These are phyloP conservation scores for Aspidiotus rigidus DNA, from an alignment of 2,888 invertebrate genomes.

Conservation along the genomic window DNA sequence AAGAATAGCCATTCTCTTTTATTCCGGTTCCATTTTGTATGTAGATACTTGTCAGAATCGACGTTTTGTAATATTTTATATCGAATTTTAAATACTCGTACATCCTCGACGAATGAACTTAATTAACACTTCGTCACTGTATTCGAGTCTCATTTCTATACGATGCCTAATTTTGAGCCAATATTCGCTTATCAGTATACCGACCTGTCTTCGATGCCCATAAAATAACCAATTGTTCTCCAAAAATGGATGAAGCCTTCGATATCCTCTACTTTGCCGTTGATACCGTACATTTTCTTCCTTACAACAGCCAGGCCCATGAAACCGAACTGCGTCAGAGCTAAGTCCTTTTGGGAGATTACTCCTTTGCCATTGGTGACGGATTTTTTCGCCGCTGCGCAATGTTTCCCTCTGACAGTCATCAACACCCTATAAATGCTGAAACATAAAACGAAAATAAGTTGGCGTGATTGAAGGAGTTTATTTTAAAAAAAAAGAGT, in stretches of 20 bases:
- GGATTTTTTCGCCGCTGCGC: conserved; percentile 51
- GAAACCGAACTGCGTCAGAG: conserved; percentile 78
- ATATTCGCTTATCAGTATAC: not conserved
- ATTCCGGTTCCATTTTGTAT: no score
- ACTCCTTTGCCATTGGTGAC: conserved; percentile 45
- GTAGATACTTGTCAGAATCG: no score
- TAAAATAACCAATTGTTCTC: conserved; percentile 68
- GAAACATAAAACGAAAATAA: not conserved
- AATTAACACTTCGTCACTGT: no score
- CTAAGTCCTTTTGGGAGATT: conserved; percentile 74
- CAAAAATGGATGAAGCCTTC: conserved; percentile 73
- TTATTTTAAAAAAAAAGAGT: conserved; percentile 1
- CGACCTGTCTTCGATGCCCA: conserved; percentile 73
- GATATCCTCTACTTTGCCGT: conserved; percentile 53
- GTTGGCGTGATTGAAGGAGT: no score
- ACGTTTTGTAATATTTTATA: no score
- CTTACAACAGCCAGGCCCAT: conserved; percentile 62
- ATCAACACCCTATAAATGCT: conserved; percentile 46
- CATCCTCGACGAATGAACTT: no score
- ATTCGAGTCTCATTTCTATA: no score
- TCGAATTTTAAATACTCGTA: no score
- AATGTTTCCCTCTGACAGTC: conserved; percentile 58
- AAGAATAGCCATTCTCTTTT: no score
- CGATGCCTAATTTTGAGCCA: no score
- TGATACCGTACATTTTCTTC: conserved; percentile 56